Evolutionary conservation across 2,797 vertebrate genomes (phyloP), one percentile per base, ranked within the genome.

Genomic region (Oreochromis mossambicus): DNA sequence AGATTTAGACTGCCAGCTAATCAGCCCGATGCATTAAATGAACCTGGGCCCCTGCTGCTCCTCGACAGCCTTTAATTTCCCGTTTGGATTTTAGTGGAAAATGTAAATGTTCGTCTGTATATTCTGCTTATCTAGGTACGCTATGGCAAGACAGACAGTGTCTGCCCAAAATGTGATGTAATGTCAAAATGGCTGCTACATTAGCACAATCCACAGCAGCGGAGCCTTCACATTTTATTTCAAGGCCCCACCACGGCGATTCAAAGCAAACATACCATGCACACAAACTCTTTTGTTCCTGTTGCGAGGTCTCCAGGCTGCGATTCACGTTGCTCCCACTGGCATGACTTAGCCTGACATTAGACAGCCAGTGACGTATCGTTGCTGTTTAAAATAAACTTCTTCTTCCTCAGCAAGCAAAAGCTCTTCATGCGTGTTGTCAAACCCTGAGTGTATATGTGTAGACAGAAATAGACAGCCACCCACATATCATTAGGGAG

Each of bases 401-500:
- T 83, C 87, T 90, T 86, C 89, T 90, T 63, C 81, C 93, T 87
- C 86, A 84, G 89, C 81, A 38, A 92, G 92, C 87, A 77, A 92
- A 82, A 48, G 86, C 90, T 83, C 92, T 89, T 83, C 80, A 88
- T 89, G 86, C 77, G 15, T 88, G 87, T 88, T 93, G 93, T 93
- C 76, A 85, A 89, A 91, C 90, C 89, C 90, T 86, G 93, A 90
- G 93, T 88, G 93, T 92, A 91, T 92, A 91, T 92, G 93, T 90
- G 94, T 92, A 86, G 95, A 95, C 95, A 92, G 95, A 96, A 96
- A 96, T 96, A 97, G 96, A 94, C 95, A 94, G 85, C 95, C 95
- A 89, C 96, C 96, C 96, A 96, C 96, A 94, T 94, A 94, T 96
- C 93, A 95, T 96, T 96, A 95, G 93, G 94, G 95, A 95, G 94